Percentiles rank a stretch among this genome's conserved stretches.
phyloP scores from a whole-genome alignment of 2,888 invertebrate genomes.

The Chalcis sispes region DNA sequence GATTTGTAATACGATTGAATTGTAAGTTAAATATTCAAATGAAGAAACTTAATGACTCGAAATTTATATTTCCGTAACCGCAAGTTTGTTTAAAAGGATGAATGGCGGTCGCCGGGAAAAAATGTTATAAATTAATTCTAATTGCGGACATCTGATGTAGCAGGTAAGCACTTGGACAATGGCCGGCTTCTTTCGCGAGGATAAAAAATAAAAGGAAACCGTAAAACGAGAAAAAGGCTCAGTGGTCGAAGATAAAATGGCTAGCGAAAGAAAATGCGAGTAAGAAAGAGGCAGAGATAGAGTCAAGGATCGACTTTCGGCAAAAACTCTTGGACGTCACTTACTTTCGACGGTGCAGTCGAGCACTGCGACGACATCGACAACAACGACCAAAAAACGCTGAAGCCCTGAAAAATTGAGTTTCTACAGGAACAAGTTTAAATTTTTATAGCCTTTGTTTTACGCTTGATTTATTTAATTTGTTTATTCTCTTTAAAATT shows the following conservation, averaged over 20 bases:
- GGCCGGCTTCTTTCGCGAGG: not conserved
- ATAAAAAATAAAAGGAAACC: not conserved
- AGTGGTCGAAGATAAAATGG: conserved; percentile 27
- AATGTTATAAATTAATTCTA: conserved; percentile 32
- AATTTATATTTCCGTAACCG: too few species aligned
- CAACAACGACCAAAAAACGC: not conserved
- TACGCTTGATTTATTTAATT: too few species aligned
- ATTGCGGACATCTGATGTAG: conserved; percentile 20
- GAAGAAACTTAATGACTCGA: too few species aligned
- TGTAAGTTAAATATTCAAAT: too few species aligned
- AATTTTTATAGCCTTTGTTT: too few species aligned
- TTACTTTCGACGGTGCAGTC: not conserved
- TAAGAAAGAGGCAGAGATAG: too few species aligned
- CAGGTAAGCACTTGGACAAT: not conserved
- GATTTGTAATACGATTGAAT: too few species aligned
- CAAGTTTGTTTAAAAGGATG: too few species aligned
- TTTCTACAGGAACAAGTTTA: not conserved
- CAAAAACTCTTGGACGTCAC: conserved; percentile 31
- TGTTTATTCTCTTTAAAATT: too few species aligned
- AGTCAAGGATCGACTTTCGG: conserved; percentile 14
- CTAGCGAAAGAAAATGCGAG: too few species aligned
- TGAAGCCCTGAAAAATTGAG: not conserved
- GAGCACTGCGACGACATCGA: not conserved
- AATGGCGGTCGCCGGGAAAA: not conserved
- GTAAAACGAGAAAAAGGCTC: too few species aligned